These are phyloP conservation scores for Dendrolimus kikuchii DNA, from an alignment of 1,140 invertebrate species.

Conservation along the genomic window DNA sequence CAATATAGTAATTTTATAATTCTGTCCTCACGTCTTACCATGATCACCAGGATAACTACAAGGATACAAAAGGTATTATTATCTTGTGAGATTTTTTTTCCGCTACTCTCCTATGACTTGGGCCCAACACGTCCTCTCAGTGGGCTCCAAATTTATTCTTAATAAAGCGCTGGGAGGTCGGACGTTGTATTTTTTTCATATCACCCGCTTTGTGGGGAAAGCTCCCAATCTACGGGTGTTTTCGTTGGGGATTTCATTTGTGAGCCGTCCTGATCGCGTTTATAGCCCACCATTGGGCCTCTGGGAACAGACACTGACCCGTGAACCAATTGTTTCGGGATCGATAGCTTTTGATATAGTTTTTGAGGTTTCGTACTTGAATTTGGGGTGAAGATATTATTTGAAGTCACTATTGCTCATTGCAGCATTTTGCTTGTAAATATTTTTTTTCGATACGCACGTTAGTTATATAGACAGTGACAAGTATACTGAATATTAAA, in stretches of 20 bases:
- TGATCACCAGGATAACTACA: too few species aligned
- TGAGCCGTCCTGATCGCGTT: not conserved
- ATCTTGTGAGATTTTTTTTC: too few species aligned
- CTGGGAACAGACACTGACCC: conserved; percentile 13
- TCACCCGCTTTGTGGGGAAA: conserved; percentile 52
- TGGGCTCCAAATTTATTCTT: conserved; percentile 65
- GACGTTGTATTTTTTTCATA: conserved; percentile 65
- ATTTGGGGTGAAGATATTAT: too few species aligned
- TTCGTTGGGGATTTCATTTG: conserved; percentile 22
- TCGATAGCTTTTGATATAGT: not conserved
- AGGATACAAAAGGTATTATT: too few species aligned
- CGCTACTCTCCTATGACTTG: conserved; percentile 11
- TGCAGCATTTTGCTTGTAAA: too few species aligned
- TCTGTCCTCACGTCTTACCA: too few species aligned
- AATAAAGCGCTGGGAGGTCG: conserved; percentile 61
- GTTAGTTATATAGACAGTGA: too few species aligned
- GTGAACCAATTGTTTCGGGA: conserved; percentile 14
- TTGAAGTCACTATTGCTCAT: too few species aligned
- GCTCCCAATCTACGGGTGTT: conserved; percentile 28
- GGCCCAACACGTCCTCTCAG: conserved; percentile 10
- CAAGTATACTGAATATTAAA: too few species aligned
- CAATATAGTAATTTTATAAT: too few species aligned
- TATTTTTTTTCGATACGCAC: too few species aligned
- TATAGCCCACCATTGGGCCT: conserved; percentile 13
- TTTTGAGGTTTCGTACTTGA: too few species aligned